phyloP scores from a whole-genome alignment of 2,888 invertebrate genomes.

The Melinaea marsaeus region DNA sequence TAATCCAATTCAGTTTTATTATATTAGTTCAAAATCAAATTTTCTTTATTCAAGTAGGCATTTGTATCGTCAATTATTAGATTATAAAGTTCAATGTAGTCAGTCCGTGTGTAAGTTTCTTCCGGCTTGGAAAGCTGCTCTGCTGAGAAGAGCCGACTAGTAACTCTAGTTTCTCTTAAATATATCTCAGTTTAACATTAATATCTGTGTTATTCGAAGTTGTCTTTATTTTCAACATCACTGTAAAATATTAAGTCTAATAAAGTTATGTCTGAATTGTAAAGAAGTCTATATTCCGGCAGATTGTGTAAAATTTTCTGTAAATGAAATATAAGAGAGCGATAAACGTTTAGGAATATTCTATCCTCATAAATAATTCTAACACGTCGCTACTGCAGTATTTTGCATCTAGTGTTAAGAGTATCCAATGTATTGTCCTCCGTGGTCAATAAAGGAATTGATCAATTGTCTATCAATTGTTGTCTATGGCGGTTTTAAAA shows the following conservation, averaged over 20 bases:
- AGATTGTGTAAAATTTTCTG: slow-evolving; percentile 4
- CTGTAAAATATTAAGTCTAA: neutral
- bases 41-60: too few species aligned
- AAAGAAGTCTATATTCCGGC: neutral
- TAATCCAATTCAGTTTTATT: too few species aligned
- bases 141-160: too few species aligned
- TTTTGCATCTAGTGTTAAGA: slow-evolving; percentile 5
- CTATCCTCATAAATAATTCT: slow-evolving; percentile 3
- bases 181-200: too few species aligned
- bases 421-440: slow-evolving; percentile 3
- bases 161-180: too few species aligned
- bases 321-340: neutral
- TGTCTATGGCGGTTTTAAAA: too few species aligned
- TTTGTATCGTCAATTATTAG: too few species aligned
- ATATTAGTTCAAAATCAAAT: too few species aligned
- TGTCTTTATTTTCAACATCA: neutral
- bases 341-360: slow-evolving; percentile 1
- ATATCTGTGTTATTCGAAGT: too few species aligned
- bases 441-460: neutral
- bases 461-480: neutral
- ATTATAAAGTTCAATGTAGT: too few species aligned
- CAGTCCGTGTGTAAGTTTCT: too few species aligned
- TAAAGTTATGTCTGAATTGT: neutral
- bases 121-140: too few species aligned
- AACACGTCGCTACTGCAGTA: neutral